These are phyloP conservation scores for Bagarius yarrelli DNA, from an alignment of 2,113 vertebrate genomes.

Conservation along the genomic window DNA sequence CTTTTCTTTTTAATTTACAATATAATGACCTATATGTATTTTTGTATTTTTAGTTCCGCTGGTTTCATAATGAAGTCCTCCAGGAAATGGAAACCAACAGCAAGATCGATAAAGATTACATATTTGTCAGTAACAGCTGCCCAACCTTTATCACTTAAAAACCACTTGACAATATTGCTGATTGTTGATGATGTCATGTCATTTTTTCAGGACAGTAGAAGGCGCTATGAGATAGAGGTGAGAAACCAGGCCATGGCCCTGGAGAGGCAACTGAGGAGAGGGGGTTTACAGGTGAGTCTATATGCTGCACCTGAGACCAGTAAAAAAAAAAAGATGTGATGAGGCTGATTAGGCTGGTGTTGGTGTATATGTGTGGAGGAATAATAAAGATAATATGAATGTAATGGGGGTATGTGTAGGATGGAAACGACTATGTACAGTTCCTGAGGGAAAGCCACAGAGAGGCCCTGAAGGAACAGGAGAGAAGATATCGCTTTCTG, in stretches of 20 bases:
- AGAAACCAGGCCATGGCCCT: constrained; percentile 71
- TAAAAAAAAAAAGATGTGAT: background rate
- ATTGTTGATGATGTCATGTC: background rate
- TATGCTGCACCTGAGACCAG: background rate
- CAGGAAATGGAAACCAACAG: constrained; percentile 87
- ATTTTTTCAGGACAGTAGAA: constrained; percentile 78
- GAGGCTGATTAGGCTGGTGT: background rate
- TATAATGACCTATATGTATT: background rate
- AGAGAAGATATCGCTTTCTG: constrained; percentile 90
- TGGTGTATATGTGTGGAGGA: constrained; percentile 23
- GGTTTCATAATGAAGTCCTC: constrained; percentile 82
- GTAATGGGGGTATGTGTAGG: constrained; percentile 65
- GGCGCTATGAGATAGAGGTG: constrained; percentile 84
- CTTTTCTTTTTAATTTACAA: too few species aligned
- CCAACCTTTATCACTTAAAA: background rate
- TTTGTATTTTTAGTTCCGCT: constrained; percentile 75
- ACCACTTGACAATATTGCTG: background rate
- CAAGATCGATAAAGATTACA: constrained; percentile 83
- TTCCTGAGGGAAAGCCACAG: constrained; percentile 82
- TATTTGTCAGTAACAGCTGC: constrained; percentile 78
- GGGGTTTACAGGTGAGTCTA: constrained; percentile 58
- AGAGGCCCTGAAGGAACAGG: constrained; percentile 86
- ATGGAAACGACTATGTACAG: constrained; percentile 69
- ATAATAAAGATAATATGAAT: constrained; percentile 9
- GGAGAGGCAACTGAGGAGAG: constrained; percentile 78